Conservation (phyloP, 2,888 invertebrate species). For the Xestia xanthographa region DNA sequence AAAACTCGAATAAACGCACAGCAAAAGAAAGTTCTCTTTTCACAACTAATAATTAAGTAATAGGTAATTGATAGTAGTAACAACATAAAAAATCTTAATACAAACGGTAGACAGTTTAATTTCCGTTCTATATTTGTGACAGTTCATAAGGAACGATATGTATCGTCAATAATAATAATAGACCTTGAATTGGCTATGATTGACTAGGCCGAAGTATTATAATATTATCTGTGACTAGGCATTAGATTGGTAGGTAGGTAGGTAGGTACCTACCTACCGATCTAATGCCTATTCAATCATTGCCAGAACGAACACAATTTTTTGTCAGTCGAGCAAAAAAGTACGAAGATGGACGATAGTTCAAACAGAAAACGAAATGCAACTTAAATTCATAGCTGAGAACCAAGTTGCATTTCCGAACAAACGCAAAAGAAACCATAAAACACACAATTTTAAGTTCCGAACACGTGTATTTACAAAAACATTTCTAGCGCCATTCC, state of each 20-base stretch:
- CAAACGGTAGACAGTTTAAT: neutral
- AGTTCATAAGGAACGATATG: neutral
- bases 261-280: too few relatives aligned
- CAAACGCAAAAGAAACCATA: neutral
- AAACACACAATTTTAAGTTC: slow-evolving; percentile 8
- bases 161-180: too few relatives aligned
- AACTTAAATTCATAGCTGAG: neutral
- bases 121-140: neutral
- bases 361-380: slow-evolving; percentile 8
- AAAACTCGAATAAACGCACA: neutral
- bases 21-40: neutral
- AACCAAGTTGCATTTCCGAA: neutral
- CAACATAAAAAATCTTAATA: neutral
- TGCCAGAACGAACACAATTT: neutral
- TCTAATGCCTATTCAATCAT: neutral
- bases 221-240: too few relatives aligned
- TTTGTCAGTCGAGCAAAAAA: neutral
- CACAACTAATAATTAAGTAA: neutral
- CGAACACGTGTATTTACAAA: slow-evolving; percentile 31
- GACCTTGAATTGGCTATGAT: too few relatives aligned
- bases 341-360: neutral
- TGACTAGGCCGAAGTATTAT: too few relatives aligned
- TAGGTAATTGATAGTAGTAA: neutral
- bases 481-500: slow-evolving; percentile 16
- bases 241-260: too few relatives aligned